These are phyloP conservation scores for Leptestheria dahalacensis DNA, from an alignment of 1,140 invertebrate species.

Conservation along the genomic window DNA sequence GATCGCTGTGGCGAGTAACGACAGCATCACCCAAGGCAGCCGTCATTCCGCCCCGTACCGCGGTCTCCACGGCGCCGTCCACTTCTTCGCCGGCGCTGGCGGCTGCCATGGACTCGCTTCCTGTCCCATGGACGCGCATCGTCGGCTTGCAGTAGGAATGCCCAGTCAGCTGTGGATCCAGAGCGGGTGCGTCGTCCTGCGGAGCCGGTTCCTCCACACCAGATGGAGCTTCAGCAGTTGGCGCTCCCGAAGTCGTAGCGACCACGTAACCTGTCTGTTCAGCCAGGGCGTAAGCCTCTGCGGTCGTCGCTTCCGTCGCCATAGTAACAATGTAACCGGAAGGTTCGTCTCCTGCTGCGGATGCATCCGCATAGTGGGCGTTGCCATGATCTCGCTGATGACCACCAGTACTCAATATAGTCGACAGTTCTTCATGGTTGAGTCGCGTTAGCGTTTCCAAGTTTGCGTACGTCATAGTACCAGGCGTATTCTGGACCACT, in stretches of 20 bases:
- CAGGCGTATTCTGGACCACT: not conserved
- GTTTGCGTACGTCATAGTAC: constrained; percentile 5
- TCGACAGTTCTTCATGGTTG: constrained; percentile 2
- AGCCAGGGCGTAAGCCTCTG: not conserved
- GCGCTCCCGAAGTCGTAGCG: not conserved
- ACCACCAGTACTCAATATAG: not conserved
- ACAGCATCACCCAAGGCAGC: not conserved
- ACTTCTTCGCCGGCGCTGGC: not conserved
- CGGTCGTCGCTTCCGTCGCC: not conserved
- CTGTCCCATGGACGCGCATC: not conserved
- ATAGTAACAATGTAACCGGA: constrained; percentile 3
- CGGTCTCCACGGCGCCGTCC: not conserved
- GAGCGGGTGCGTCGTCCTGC: not conserved
- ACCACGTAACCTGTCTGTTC: not conserved
- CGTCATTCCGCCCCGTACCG: not conserved
- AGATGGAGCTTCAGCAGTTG: not conserved
- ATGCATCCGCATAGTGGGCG: not conserved
- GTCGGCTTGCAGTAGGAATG: constrained; percentile 7
- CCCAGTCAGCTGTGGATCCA: not conserved
- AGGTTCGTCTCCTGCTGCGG: not conserved
- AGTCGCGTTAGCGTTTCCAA: constrained; percentile 8
- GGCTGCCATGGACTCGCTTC: not conserved
- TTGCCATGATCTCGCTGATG: constrained; percentile 1
- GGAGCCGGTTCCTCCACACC: not conserved
- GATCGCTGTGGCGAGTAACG: not conserved